Conservation (phyloP, 2,888 invertebrate genomes). For the Amblyjoppa proteus region DNA sequence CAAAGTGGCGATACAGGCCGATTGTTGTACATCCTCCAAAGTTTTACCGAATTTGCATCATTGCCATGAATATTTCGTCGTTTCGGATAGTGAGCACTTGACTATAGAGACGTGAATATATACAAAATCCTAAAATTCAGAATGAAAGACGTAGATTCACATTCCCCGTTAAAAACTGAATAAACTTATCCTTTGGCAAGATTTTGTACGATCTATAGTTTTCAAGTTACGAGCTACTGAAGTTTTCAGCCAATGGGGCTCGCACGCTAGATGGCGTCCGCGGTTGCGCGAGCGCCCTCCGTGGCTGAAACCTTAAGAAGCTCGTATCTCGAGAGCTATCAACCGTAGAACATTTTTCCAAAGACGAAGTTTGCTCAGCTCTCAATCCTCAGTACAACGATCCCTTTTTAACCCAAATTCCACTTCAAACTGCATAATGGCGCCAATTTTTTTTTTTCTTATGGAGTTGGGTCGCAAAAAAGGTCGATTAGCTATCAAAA, state of each 20-base stretch:
- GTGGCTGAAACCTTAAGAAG: neutral
- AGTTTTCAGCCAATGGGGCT: neutral
- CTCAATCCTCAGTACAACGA: neutral
- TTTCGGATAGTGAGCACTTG: neutral
- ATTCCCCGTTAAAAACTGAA: neutral
- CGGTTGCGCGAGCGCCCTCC: neutral
- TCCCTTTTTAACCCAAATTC: neutral
- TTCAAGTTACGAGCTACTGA: neutral
- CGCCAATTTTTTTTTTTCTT: too few relatives aligned
- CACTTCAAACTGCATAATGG: too few relatives aligned
- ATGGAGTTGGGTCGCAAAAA: neutral
- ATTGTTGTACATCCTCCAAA: neutral
- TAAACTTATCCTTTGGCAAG: neutral
- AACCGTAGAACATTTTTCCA: neutral
- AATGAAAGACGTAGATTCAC: neutral
- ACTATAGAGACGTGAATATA: neutral
- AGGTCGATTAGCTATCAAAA: neutral
- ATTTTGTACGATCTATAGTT: neutral
- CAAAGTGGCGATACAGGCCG: neutral
- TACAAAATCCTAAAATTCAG: neutral
- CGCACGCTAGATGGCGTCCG: neutral
- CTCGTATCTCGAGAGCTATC: neutral
- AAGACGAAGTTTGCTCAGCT: too few relatives aligned
- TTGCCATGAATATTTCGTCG: neutral
- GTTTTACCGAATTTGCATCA: neutral